Percentiles rank a stretch among this genome's conserved stretches.
Evolutionary conservation across 1,140 invertebrate species (phyloP).

Genomic region (Ips nitidus): DNA sequence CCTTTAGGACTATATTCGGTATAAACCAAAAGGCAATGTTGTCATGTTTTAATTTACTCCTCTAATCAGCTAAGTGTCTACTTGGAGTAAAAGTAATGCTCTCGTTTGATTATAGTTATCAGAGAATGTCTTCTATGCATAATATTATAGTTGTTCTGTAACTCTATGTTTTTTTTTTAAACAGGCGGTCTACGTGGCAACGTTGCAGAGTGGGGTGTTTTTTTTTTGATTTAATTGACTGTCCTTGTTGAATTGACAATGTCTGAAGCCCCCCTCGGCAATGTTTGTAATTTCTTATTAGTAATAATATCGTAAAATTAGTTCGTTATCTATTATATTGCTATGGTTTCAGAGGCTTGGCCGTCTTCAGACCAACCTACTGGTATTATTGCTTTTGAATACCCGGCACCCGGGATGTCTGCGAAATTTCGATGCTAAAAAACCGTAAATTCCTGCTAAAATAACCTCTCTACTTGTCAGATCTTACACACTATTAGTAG

Average conservation of each 20-base stretch:
- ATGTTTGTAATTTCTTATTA: too few species aligned
- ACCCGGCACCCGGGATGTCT: constrained; percentile 48
- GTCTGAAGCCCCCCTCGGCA: too few species aligned
- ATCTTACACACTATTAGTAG: not conserved
- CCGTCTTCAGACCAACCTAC: constrained; percentile 43
- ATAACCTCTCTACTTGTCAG: constrained; percentile 1
- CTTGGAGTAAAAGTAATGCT: too few species aligned
- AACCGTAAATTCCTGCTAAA: constrained; percentile 25
- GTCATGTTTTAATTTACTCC: too few species aligned
- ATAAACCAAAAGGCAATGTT: too few species aligned
- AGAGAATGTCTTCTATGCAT: too few species aligned
- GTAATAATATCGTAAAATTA: not conserved
- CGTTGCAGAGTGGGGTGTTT: not conserved
- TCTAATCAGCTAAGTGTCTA: too few species aligned
- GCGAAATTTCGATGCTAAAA: constrained; percentile 33
- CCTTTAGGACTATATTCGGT: too few species aligned
- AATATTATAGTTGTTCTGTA: too few species aligned
- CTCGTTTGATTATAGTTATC: too few species aligned
- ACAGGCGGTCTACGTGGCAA: constrained; percentile 6
- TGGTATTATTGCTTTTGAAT: constrained; percentile 54
- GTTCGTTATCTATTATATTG: constrained; percentile 44
- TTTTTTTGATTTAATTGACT: too few species aligned
- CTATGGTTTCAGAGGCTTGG: constrained; percentile 48
- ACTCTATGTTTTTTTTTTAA: too few species aligned
- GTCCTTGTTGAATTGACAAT: not conserved